Conservation (phyloP, 35 echinoderm and acorn worm genomes). For the Patiria miniata region DNA sequence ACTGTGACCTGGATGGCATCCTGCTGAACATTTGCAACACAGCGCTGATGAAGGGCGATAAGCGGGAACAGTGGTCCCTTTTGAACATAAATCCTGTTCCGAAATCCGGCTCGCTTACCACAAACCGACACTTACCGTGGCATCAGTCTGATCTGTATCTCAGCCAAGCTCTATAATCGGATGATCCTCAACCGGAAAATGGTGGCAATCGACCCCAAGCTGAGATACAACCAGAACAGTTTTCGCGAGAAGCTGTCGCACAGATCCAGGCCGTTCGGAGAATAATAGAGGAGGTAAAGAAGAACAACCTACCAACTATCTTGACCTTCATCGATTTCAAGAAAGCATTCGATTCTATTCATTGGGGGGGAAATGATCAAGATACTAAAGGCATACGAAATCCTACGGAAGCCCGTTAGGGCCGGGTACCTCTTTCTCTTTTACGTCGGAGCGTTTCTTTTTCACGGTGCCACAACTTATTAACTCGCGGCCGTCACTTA, state of each 20-base stretch:
- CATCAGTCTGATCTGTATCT: slow-evolving; percentile 3
- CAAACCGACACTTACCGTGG: slow-evolving; percentile 10
- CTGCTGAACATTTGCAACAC: neutral
- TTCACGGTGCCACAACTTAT: too few species aligned
- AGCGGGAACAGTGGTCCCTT: neutral
- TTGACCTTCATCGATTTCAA: slow-evolving; percentile 37
- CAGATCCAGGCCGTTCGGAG: neutral
- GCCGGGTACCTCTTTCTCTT: too few species aligned
- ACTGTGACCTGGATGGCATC: slow-evolving; percentile 8
- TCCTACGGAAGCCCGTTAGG: too few species aligned
- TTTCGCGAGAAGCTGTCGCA: neutral
- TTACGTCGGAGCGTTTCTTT: too few species aligned
- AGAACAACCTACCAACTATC: slow-evolving; percentile 21
- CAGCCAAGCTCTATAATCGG: slow-evolving; percentile 5
- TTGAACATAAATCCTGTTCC: neutral
- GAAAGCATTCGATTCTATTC: slow-evolving; percentile 38
- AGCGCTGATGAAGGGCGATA: neutral
- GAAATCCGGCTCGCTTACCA: neutral
- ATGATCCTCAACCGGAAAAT: slow-evolving; percentile 6
- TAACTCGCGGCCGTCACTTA: too few species aligned
- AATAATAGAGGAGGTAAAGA: slow-evolving; percentile 19
- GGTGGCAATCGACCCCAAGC: neutral
- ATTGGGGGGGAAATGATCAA: slow-evolving; percentile 22
- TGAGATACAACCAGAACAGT: slow-evolving; percentile 13
- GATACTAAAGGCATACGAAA: too few species aligned